These are phyloP conservation scores for Eolophus roseicapilla DNA, from an alignment of 2,113 vertebrate genomes.

Conservation along the genomic window DNA sequence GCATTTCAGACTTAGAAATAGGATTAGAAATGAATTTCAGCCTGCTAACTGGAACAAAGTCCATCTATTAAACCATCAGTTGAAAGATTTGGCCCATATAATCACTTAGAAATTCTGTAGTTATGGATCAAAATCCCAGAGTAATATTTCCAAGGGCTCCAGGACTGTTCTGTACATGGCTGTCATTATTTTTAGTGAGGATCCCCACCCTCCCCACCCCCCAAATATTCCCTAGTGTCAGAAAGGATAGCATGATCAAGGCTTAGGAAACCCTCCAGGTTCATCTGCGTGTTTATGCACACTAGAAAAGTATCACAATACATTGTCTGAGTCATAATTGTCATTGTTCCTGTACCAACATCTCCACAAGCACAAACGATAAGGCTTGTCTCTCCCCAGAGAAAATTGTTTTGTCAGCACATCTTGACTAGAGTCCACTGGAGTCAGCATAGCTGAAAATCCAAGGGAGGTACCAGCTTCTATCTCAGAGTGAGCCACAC, in stretches of 20 bases:
- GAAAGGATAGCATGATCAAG: not conserved
- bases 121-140: not conserved
- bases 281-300: not conserved
- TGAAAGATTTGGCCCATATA: not conserved
- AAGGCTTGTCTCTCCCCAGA: not conserved
- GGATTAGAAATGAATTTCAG: not conserved
- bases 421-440: not conserved
- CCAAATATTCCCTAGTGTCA: not conserved
- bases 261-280: not conserved
- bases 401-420: not conserved
- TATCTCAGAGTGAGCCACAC: not conserved
- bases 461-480: not conserved
- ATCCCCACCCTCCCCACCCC: fast-evolving
- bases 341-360: not conserved
- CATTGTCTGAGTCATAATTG: not conserved
- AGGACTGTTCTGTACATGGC: not conserved
- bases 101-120: not conserved
- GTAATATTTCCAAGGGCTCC: not conserved
- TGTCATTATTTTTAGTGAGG: not conserved
- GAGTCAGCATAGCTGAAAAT: not conserved
- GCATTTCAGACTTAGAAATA: not conserved
- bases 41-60: not conserved
- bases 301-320: not conserved
- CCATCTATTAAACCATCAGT: not conserved
- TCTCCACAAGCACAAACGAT: not conserved